phyloP scores from a whole-genome alignment of 1,140 invertebrate genomes.

The Lamellibrachia luymesi region DNA sequence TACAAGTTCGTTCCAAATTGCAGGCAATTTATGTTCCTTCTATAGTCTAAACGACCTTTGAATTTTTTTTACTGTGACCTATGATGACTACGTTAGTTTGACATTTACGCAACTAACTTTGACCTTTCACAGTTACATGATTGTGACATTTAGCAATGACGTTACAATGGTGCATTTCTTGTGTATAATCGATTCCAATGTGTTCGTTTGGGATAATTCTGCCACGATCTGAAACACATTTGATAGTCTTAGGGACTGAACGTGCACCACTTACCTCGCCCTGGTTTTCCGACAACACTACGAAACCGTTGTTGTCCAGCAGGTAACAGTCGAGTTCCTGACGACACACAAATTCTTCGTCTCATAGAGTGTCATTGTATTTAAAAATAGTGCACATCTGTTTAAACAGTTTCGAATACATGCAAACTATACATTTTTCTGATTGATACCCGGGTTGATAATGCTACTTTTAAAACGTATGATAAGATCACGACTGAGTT shows the following conservation, averaged over 20 bases:
- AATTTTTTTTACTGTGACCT: background rate
- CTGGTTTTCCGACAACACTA: conserved; percentile 22
- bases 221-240: background rate
- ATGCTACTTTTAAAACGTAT: too few relatives aligned
- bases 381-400: background rate
- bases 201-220: background rate
- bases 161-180: too few relatives aligned
- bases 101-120: too few relatives aligned
- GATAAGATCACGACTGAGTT: too few relatives aligned
- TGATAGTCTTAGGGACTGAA: background rate
- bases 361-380: background rate
- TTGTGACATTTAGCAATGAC: too few relatives aligned
- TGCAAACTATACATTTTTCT: too few relatives aligned
- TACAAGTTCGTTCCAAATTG: too few relatives aligned
- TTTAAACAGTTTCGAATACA: background rate
- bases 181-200: background rate
- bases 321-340: conserved; percentile 27
- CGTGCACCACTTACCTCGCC: conserved; percentile 15
- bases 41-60: background rate
- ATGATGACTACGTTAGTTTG: background rate
- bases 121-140: too few relatives aligned
- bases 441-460: too few relatives aligned
- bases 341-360: background rate
- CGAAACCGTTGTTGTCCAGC: conserved; percentile 25
- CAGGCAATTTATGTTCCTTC: too few relatives aligned